A percentile compares a stretch with the other conserved stretches of the same genome.
phyloP scores from a whole-genome alignment of 2,888 invertebrate species.

The Stramonita haemastoma region DNA sequence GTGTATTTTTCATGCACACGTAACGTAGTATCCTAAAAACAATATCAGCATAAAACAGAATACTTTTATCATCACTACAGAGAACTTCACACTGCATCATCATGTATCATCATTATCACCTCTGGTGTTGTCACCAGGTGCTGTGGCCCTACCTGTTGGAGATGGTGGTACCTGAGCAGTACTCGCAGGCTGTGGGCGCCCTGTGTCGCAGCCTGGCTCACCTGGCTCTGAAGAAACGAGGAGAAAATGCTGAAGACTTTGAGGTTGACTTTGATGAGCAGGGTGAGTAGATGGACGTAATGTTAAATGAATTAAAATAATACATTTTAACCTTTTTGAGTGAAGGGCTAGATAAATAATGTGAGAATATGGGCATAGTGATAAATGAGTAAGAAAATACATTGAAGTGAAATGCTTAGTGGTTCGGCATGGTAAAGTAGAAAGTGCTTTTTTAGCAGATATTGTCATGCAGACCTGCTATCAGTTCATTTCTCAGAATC shows the following conservation, averaged over 20 bases:
- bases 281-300: constrained; percentile 53
- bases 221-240: constrained; percentile 72
- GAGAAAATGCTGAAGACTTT: constrained; percentile 72
- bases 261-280: constrained; percentile 72
- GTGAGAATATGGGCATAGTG: too few relatives aligned
- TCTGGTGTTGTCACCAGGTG: constrained; percentile 76
- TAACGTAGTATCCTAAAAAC: not conserved
- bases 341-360: not conserved
- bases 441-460: too few relatives aligned
- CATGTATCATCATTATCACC: too few relatives aligned
- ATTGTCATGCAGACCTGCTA: too few relatives aligned
- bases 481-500: too few relatives aligned
- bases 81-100: too few relatives aligned
- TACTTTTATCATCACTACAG: too few relatives aligned
- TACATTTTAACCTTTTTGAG: too few relatives aligned
- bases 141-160: constrained; percentile 89
- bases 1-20: too few relatives aligned
- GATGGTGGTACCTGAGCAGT: constrained; percentile 85
- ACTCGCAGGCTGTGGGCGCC: constrained; percentile 85
- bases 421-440: too few relatives aligned
- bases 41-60: not conserved
- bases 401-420: too few relatives aligned
- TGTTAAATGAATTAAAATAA: not conserved
- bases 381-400: too few relatives aligned
- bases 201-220: constrained; percentile 79